Evolutionary conservation across 2,888 invertebrate genomes (phyloP).

Genomic region (Dendrolimus houi): DNA sequence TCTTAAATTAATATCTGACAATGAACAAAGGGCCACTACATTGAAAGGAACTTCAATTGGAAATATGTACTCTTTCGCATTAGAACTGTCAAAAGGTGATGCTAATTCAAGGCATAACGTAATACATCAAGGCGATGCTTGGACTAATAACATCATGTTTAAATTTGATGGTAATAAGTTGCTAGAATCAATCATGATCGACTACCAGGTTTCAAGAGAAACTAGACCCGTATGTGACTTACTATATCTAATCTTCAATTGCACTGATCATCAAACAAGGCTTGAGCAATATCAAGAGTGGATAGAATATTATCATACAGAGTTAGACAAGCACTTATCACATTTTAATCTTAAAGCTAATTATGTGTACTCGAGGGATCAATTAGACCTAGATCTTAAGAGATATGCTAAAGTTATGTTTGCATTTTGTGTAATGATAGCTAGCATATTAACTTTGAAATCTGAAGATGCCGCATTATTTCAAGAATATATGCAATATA

Average conservation of each 20-base stretch:
- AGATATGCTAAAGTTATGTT: constrained; percentile 20
- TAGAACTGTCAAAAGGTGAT: constrained; percentile 13
- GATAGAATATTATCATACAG: constrained; percentile 17
- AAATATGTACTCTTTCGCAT: background rate
- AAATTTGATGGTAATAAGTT: constrained; percentile 11
- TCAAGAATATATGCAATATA: constrained; percentile 3
- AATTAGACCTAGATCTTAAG: constrained; percentile 26
- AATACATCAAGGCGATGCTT: constrained; percentile 32
- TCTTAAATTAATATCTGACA: constrained; percentile 7
- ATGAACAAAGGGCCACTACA: constrained; percentile 10
- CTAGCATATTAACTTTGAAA: constrained; percentile 16
- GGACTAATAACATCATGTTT: constrained; percentile 39
- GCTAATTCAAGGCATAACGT: constrained; percentile 19
- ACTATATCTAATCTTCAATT: constrained; percentile 30
- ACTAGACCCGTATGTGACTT: constrained; percentile 28
- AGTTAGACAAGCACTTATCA: constrained; percentile 23
- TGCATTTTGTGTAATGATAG: constrained; percentile 12
- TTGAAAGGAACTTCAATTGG: constrained; percentile 7
- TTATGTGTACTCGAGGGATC: constrained; percentile 23
- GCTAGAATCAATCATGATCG: constrained; percentile 27
- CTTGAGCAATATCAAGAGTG: constrained; percentile 19
- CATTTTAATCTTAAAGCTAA: constrained; percentile 23
- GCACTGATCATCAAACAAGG: constrained; percentile 29
- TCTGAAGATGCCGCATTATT: constrained; percentile 16
- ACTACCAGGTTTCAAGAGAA: constrained; percentile 30